A percentile compares a stretch with the other conserved stretches of the same genome.
phyloP scores from a whole-genome alignment of 2,797 vertebrate genomes.

The Micromesistius poutassou region DNA sequence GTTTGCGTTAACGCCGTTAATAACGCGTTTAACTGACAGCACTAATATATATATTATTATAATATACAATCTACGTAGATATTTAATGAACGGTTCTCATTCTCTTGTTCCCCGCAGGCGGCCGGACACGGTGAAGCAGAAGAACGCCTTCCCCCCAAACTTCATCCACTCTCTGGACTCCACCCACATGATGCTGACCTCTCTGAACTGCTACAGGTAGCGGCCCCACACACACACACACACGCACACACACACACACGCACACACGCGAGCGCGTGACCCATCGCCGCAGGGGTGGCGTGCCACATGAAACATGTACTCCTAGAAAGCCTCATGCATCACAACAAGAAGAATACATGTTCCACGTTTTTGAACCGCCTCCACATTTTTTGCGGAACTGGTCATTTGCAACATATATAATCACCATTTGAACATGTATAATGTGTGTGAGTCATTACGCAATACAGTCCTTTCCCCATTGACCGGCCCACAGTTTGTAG shows the following conservation, averaged over 20 bases:
- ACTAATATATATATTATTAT: too few species aligned
- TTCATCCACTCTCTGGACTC: conserved; percentile 99
- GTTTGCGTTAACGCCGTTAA: too few species aligned
- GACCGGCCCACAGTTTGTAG: too few species aligned
- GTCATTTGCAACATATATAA: not conserved
- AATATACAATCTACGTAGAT: too few species aligned
- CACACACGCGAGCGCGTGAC: too few species aligned
- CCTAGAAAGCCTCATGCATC: not conserved
- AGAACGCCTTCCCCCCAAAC: conserved; percentile 95
- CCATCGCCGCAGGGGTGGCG: not conserved
- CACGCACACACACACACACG: too few species aligned
- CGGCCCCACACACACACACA: not conserved
- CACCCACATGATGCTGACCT: conserved; percentile 97
- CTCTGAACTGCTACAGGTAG: conserved; percentile 88
- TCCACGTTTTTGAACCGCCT: not conserved
- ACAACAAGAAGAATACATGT: not conserved
- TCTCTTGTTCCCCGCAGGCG: conserved; percentile 67
- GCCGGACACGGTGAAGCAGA: conserved; percentile 92
- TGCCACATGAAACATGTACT: not conserved
- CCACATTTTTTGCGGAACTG: not conserved
- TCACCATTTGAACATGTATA: not conserved
- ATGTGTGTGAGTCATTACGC: not conserved
- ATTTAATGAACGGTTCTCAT: not conserved
- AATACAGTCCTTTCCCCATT: too few species aligned
- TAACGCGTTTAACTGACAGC: too few species aligned